Evolutionary conservation across 2,888 invertebrate species (phyloP).

Genomic region (Stenodera caucasica): DNA sequence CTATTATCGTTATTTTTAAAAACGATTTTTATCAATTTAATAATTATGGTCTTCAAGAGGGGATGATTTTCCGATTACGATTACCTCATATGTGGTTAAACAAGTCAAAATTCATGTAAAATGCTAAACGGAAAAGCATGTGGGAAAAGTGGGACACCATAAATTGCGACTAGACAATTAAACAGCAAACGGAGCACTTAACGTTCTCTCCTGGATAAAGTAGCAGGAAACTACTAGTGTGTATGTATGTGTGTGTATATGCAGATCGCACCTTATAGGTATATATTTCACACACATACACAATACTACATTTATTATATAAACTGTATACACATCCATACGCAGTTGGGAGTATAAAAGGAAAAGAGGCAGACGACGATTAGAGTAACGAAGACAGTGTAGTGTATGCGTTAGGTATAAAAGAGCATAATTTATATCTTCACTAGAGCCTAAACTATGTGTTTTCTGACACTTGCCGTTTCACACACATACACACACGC

Average conservation of each 20-base stretch:
- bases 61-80: too few relatives aligned
- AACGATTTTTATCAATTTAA: too few relatives aligned
- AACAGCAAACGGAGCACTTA: conserved; percentile 45
- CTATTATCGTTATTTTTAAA: too few relatives aligned
- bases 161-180: conserved; percentile 46
- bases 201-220: conserved; percentile 37
- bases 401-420: conserved; percentile 36
- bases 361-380: background rate
- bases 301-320: conserved; percentile 10
- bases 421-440: conserved; percentile 40
- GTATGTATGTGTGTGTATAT: conserved; percentile 3
- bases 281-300: conserved; percentile 4
- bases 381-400: conserved; percentile 12
- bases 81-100: background rate
- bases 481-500: conserved; percentile 20
- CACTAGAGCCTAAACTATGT: conserved; percentile 12
- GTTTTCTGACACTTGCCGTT: conserved; percentile 32
- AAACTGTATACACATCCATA: conserved; percentile 10
- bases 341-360: conserved; percentile 18
- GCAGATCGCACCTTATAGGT: background rate
- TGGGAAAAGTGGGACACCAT: conserved; percentile 34
- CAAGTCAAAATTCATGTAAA: conserved; percentile 18
- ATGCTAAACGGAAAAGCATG: conserved; percentile 31
- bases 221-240: conserved; percentile 35
- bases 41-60: too few relatives aligned